Conservation (phyloP, 2,113 vertebrate species). For the Channa argus region DNA sequence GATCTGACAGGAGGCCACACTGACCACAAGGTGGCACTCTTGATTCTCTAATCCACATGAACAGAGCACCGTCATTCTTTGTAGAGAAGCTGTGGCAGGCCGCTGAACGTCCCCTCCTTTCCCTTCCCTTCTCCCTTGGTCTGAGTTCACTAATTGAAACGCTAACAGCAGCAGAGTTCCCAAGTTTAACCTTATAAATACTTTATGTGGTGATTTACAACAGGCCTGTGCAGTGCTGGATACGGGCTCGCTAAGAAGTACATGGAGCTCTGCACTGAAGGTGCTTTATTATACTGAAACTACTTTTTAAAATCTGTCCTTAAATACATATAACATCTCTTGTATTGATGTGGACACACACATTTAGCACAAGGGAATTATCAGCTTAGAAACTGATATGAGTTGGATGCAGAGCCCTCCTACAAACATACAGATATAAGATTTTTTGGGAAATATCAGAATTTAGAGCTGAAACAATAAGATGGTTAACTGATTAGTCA, state of each 20-base stretch:
- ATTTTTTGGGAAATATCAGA: not conserved
- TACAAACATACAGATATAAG: not conserved
- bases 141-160: slow-evolving; percentile 77
- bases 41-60: slow-evolving; percentile 56
- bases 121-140: slow-evolving; percentile 44
- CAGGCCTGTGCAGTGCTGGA: slow-evolving; percentile 56
- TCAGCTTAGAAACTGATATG: not conserved
- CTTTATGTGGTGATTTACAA: slow-evolving; percentile 76
- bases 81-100: slow-evolving; percentile 1
- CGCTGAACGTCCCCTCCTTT: slow-evolving; percentile 22
- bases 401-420: not conserved
- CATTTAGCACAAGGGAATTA: not conserved
- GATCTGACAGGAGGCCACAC: not conserved
- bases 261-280: slow-evolving; percentile 18
- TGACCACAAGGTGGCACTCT: slow-evolving; percentile 75
- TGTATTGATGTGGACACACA: not conserved
- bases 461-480: not conserved
- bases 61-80: not conserved
- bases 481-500: too few species aligned
- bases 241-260: slow-evolving; percentile 31
- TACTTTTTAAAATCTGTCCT: slow-evolving; percentile 28
- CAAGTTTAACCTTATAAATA: slow-evolving; percentile 80
- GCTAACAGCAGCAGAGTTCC: slow-evolving; percentile 72
- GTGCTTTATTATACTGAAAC: slow-evolving; percentile 29
- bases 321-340: slow-evolving; percentile 6